Conservation (phyloP, 2,888 invertebrate species). For the Drosophila mulleri region DNA sequence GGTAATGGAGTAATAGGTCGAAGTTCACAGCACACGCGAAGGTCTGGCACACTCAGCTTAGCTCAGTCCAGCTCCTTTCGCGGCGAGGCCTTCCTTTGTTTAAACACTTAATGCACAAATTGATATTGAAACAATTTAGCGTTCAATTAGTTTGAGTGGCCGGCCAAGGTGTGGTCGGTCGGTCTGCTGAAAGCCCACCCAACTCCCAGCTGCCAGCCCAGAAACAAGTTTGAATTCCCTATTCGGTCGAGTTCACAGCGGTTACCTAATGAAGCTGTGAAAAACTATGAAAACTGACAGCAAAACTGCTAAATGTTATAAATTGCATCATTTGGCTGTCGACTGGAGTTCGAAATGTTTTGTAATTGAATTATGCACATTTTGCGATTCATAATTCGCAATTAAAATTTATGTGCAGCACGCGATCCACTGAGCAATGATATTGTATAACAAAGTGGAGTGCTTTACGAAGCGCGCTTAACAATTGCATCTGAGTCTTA, state of each 20-base stretch:
- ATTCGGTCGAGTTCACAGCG: neutral
- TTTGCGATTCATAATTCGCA: conserved; percentile 31
- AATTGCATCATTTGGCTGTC: conserved; percentile 48
- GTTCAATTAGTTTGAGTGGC: conserved; percentile 75
- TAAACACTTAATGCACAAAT: conserved; percentile 69
- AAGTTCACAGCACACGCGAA: conserved; percentile 52
- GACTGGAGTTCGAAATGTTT: conserved; percentile 43
- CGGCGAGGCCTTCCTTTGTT: conserved; percentile 42
- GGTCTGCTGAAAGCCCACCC: conserved; percentile 7
- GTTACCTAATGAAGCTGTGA: conserved; percentile 21
- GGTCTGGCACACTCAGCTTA: neutral
- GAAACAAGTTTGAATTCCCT: conserved; percentile 29
- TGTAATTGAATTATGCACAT: conserved; percentile 72
- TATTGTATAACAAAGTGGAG: conserved; percentile 76
- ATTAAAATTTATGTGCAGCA: conserved; percentile 57
- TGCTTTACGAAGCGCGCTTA: conserved; percentile 67
- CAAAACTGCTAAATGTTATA: conserved; percentile 32
- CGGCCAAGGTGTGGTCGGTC: conserved; percentile 51
- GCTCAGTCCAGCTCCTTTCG: neutral
- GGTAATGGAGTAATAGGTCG: conserved; percentile 55
- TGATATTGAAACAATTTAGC: conserved; percentile 69
- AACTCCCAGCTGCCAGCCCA: neutral
- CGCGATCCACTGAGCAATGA: conserved; percentile 65
- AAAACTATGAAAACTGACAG: conserved; percentile 30
- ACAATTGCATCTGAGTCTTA: conserved; percentile 49